Evolutionary conservation across 2,113 vertebrate species (phyloP).

Genomic region (Nothoprocta perdicaria): DNA sequence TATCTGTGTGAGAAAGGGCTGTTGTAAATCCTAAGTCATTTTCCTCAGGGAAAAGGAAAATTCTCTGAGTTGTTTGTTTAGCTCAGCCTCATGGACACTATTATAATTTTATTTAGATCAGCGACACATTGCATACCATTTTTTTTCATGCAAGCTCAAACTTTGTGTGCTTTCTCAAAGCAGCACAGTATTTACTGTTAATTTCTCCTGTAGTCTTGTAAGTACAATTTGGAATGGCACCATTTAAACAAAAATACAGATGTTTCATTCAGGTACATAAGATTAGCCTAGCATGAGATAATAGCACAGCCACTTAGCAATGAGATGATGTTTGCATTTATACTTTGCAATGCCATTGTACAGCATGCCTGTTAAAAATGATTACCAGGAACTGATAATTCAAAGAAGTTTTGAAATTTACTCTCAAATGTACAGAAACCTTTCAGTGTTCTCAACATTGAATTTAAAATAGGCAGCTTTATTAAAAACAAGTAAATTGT

Average conservation of each 20-base stretch:
- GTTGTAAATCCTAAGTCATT: neutral
- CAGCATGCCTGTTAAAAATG: neutral
- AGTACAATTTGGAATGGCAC: neutral
- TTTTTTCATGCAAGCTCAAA: neutral
- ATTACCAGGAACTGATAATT: neutral
- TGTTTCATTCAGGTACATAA: neutral
- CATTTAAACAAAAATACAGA: neutral
- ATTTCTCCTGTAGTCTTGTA: neutral
- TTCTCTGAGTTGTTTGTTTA: neutral
- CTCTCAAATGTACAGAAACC: neutral
- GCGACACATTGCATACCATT: neutral
- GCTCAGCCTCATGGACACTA: neutral
- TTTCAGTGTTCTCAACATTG: neutral
- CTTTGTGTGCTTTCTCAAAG: neutral
- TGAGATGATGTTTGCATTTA: neutral
- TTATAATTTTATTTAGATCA: neutral
- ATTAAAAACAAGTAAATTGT: neutral
- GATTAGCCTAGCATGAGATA: neutral
- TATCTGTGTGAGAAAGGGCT: neutral
- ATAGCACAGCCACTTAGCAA: neutral
- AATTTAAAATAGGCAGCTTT: constrained; percentile 18
- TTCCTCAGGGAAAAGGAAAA: constrained; percentile 14
- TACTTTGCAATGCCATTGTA: neutral
- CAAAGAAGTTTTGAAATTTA: neutral
- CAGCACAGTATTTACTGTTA: neutral